Base-by-base conservation (phyloP, 2,113 vertebrate genomes). In the Dromas ardeola region DNA sequence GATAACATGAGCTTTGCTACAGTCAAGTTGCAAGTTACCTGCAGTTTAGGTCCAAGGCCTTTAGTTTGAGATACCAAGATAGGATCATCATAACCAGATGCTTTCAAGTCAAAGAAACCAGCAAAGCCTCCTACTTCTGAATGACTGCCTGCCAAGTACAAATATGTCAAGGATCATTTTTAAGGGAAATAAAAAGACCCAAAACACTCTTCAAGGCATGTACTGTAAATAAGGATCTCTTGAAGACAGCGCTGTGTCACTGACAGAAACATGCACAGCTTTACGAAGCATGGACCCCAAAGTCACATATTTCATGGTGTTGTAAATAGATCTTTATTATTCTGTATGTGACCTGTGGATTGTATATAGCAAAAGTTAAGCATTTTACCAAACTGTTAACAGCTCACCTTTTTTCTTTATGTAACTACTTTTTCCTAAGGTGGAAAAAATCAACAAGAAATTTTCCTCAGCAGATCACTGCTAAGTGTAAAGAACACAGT, bases 51-150 rank as follows among this genome's bases (percentile, higher is more conserved):
- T 29, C 99, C 99, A 23, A 99, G 98, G 67, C 99, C 98, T 67
- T 99, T 99, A 9, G 98, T 98, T 80, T 98, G 98, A 61, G 98
- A 98, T 15, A 99, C 98, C 89, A 99, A 97, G 95, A 99, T 97
- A 13, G 99, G 99, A 96, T 99, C 99, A 3, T 91, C 59, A 40
- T 98, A 99, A 17, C 98, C 99, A 23, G 98, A 98, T 1, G 98
- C 98, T 96, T 98, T 99, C 91, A 99, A 93, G 88, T 99, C 99
- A 94, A 99, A 99, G 47, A 98, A 97, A 13, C 98, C 98, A 30
- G 98, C 98, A 49, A 98, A 98, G 23, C 98, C 98, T 38, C 98
- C 98, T 25, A 98, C 97, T 42, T 98, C 98, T 40, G 97, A 98
- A 55, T 82, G 97, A 69, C 98, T 98, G 9, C 98, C 99, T 99